Conservation (phyloP, 2,888 invertebrate genomes). For the Thymelicus sylvestris region DNA sequence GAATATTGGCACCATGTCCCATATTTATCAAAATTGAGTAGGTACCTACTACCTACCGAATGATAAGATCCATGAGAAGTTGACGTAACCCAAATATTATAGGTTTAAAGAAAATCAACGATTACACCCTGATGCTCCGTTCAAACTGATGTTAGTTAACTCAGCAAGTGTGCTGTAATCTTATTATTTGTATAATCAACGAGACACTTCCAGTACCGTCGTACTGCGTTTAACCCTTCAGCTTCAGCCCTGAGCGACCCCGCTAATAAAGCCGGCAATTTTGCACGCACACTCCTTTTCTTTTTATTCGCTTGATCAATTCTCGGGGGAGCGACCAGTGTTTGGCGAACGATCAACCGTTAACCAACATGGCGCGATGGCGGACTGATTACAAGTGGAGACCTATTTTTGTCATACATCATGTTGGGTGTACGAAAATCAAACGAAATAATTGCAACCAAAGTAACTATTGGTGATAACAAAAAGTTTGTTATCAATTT, state of each 20-base stretch:
- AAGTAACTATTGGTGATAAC: too few species aligned
- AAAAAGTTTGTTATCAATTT: too few species aligned
- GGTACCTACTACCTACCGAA: too few species aligned
- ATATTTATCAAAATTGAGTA: too few species aligned
- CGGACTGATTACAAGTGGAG: slow-evolving; percentile 14
- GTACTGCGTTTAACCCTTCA: slow-evolving; percentile 47
- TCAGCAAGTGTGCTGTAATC: too few species aligned
- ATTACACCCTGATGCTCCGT: too few species aligned
- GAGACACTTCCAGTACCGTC: slow-evolving; percentile 29
- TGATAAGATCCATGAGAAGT: too few species aligned
- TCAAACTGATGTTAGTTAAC: too few species aligned
- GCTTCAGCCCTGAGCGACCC: slow-evolving; percentile 43
- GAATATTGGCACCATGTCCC: too few species aligned
- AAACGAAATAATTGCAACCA: too few species aligned
- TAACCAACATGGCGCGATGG: slow-evolving; percentile 18
- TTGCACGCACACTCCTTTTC: slow-evolving; percentile 51
- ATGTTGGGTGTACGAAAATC: background rate
- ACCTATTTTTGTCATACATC: background rate
- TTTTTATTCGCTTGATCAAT: slow-evolving; percentile 65
- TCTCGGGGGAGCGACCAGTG: slow-evolving; percentile 43
- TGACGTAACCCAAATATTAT: too few species aligned
- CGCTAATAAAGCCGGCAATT: slow-evolving; percentile 65
- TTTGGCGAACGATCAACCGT: slow-evolving; percentile 23
- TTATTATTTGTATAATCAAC: background rate
- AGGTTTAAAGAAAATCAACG: too few species aligned